phyloP scores from a whole-genome alignment of 2,113 vertebrate genomes.

The Pseudorectes ferrugineus region DNA sequence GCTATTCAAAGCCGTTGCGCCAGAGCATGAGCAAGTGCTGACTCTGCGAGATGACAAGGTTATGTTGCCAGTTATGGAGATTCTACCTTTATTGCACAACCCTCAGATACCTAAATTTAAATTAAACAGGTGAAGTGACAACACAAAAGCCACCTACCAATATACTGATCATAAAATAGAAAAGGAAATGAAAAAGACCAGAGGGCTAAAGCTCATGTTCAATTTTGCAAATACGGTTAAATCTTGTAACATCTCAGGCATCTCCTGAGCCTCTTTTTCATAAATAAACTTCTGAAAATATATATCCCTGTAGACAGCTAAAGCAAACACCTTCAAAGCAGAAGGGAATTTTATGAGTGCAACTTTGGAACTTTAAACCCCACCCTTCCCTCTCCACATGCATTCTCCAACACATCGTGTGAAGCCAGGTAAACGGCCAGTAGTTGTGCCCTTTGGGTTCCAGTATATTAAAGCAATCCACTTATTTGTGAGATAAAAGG shows the following conservation, averaged over 20 bases:
- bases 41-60: constrained; percentile 7
- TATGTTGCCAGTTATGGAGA: constrained; percentile 64
- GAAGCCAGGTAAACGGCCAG: not conserved
- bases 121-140: constrained; percentile 41
- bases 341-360: not conserved
- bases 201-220: not conserved
- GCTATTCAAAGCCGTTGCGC: constrained; percentile 17
- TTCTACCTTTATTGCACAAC: constrained; percentile 41
- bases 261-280: not conserved
- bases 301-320: not conserved
- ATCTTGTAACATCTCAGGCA: not conserved
- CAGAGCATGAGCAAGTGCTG: not conserved
- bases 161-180: not conserved
- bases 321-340: not conserved
- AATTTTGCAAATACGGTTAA: constrained; percentile 2
- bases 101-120: constrained; percentile 34
- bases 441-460: not conserved
- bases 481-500: not conserved
- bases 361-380: not conserved
- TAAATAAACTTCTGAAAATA: constrained; percentile 8
- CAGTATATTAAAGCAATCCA: not conserved
- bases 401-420: not conserved
- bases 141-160: constrained; percentile 35
- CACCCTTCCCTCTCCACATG: not conserved
- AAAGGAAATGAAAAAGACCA: constrained; percentile 16